Evolutionary conservation across 2,797 vertebrate genomes (phyloP), one percentile per base, ranked within the genome.

Genomic region (Sebastes baramenuke): DNA sequence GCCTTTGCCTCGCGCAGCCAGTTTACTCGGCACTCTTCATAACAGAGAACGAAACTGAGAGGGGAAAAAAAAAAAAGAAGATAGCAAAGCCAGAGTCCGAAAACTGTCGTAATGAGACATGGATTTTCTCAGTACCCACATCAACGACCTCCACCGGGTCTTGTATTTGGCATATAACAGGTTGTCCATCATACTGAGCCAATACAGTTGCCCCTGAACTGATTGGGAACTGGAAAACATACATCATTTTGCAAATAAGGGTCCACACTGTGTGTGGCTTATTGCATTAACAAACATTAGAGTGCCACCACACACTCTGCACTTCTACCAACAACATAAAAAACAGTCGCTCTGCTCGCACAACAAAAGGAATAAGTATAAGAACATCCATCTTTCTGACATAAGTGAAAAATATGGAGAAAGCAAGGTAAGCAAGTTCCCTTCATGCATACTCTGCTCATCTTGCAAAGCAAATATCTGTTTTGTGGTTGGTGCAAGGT

Each of bases 21-120:
- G 84, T 89, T 88, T 72, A 73, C 77, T 77, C 82, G 16, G 82
- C 83, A 49, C 78, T 89, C 79, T 68, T 72, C 77, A 64, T 62
- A 82, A 82, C 81, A 72, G 78, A 85, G 75, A 83, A 87, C 77
- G 82, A 90, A 92, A 91, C 58, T 20, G 52, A 90, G 84, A 84
- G 25, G 20, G 1, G 5, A 1, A 27, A 20, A 16, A 8, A 2
- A 27, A 6, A 11, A 54, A 62, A 46, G 14, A 62, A 62, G n/a
- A 77, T 4, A 69, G 73, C 49, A 62, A 62, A 87, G 25, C 65
- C 78, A 54, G 36, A 75, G 79, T 67, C 78, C 11, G 34, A 80
- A 82, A 84, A 80, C 73, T 64, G 62, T 59, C 70, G 70, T 83
- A 90, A 87, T 85, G 77, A 89, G 81, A 75, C 64, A 25, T 70